Evolutionary conservation across 2,888 invertebrate genomes (phyloP).

Genomic region (Nowickia ferox): DNA sequence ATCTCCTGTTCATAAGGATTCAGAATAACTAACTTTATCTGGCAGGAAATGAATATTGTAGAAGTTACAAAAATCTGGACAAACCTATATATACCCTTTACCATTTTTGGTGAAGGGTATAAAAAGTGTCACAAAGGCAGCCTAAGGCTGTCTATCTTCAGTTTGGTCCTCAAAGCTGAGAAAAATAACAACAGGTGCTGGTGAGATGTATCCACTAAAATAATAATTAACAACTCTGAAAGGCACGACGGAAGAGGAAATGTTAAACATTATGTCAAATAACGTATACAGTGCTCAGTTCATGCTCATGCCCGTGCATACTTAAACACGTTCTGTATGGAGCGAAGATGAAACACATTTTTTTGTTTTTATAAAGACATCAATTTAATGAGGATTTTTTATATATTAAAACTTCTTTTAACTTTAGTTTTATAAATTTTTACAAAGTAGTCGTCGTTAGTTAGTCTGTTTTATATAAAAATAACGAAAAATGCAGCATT

Average conservation of each 20-base stretch:
- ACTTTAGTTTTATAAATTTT: neutral
- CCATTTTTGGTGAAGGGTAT: too few relatives aligned
- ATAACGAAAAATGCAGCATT: too few relatives aligned
- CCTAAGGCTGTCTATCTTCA: slow-evolving; percentile 8
- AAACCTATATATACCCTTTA: too few relatives aligned
- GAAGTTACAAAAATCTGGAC: too few relatives aligned
- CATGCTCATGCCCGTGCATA: neutral
- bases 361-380: slow-evolving; percentile 6
- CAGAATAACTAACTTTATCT: too few relatives aligned
- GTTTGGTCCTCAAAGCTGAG: neutral
- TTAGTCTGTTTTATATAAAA: too few relatives aligned
- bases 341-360: slow-evolving; percentile 17
- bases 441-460: neutral
- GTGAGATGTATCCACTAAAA: slow-evolving; percentile 9
- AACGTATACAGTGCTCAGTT: neutral
- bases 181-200: slow-evolving; percentile 54
- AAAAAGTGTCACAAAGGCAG: slow-evolving; percentile 12
- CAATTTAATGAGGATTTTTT: slow-evolving; percentile 23
- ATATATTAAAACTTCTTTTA: neutral
- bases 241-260: slow-evolving; percentile 14
- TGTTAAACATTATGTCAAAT: slow-evolving; percentile 9
- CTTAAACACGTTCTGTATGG: slow-evolving; percentile 10
- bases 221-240: slow-evolving; percentile 24
- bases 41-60: too few relatives aligned
- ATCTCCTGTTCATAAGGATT: too few relatives aligned